Conservation (phyloP, 2,113 vertebrate species). For the Caloenas nicobarica region DNA sequence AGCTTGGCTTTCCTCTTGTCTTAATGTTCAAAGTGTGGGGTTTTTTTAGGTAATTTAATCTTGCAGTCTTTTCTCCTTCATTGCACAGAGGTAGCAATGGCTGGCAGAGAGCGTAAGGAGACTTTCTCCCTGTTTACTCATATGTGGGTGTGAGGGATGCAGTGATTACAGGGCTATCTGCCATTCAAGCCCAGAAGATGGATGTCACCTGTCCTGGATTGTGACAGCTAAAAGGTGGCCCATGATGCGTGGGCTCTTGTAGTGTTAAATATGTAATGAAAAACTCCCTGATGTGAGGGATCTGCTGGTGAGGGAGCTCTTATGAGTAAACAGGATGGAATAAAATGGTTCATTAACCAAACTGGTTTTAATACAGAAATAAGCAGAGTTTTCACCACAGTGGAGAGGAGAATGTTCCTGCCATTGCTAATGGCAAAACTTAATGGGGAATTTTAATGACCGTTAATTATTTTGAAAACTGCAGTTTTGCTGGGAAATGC, state of each 20-base stretch:
- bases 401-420: neutral
- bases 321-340: neutral
- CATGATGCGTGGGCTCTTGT: neutral
- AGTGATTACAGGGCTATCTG: neutral
- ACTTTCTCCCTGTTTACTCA: neutral
- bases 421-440: neutral
- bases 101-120: neutral
- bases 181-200: neutral
- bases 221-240: neutral
- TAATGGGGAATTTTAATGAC: slow-evolving; percentile 20
- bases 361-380: neutral
- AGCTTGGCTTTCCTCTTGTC: neutral
- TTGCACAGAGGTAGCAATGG: neutral
- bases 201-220: neutral
- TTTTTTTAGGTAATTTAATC: neutral
- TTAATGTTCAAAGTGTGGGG: neutral
- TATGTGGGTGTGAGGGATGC: neutral
- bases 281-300: neutral
- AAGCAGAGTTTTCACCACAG: neutral
- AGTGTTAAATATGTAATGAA: neutral
- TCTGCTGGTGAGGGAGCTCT: neutral
- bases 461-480: slow-evolving; percentile 23
- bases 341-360: slow-evolving; percentile 15
- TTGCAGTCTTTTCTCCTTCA: neutral
- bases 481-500: neutral